These are phyloP conservation scores for Euplagia quadripunctaria DNA, from an alignment of 2,888 invertebrate genomes.

Conservation along the genomic window DNA sequence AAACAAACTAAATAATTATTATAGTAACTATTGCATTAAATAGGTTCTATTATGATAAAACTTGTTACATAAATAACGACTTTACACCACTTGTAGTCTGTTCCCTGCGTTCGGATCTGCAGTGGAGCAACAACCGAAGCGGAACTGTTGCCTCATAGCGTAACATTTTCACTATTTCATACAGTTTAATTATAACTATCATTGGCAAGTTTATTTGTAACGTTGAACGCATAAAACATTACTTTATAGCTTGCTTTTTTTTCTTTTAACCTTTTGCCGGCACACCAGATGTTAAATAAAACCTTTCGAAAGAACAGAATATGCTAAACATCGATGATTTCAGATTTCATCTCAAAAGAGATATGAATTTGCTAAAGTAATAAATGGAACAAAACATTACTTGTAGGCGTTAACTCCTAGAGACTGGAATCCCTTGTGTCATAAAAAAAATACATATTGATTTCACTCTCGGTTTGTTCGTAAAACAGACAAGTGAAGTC, in stretches of 20 bases:
- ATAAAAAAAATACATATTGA: no score
- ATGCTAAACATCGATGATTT: not conserved
- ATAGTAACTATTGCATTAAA: not conserved
- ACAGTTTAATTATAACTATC: conserved; percentile 32
- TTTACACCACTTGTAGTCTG: conserved; percentile 26
- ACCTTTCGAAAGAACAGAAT: not conserved
- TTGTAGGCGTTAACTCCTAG: not conserved
- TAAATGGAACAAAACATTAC: not conserved
- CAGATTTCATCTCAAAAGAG: not conserved
- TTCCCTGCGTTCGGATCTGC: conserved; percentile 52
- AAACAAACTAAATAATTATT: not conserved
- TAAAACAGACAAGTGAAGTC: no score
- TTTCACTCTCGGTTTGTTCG: no score
- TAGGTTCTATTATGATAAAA: not conserved
- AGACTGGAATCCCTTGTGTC: not conserved
- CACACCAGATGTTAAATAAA: no score
- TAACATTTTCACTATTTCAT: conserved; percentile 74
- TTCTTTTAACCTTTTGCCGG: not conserved
- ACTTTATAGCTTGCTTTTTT: not conserved
- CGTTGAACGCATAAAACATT: not conserved
- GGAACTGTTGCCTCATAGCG: conserved; percentile 70
- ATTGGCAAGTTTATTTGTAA: not conserved
- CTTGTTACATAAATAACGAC: conserved; percentile 5
- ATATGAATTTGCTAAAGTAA: not conserved
- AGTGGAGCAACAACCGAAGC: conserved; percentile 71